A percentile compares a stretch with the other conserved stretches of the same genome.
phyloP scores from a whole-genome alignment of 2,888 invertebrate genomes.

The Dendrolimus houi region DNA sequence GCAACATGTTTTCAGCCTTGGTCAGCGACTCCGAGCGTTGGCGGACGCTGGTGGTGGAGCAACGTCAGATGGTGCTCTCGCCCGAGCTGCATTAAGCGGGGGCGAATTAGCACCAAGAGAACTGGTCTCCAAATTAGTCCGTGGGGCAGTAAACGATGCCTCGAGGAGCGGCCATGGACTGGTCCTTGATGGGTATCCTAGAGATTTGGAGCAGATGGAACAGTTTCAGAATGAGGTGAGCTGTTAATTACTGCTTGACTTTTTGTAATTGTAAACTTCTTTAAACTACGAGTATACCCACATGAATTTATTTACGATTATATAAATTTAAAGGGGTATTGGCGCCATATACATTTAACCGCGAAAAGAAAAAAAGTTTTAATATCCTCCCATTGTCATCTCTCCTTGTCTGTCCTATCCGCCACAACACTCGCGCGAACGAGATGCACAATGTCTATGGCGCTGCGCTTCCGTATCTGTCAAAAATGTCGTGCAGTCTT shows the following conservation, averaged over 20 bases:
- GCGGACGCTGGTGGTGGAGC: constrained; percentile 81
- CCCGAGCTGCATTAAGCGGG: constrained; percentile 82
- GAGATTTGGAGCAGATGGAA: constrained; percentile 91
- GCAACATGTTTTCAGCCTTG: constrained; percentile 71
- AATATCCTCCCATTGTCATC: too few species aligned
- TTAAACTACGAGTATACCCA: too few species aligned
- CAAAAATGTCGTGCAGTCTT: too few species aligned
- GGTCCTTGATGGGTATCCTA: constrained; percentile 95
- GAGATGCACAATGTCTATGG: too few species aligned
- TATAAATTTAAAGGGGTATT: too few species aligned
- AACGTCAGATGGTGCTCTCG: constrained; percentile 78
- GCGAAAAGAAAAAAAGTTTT: too few species aligned
- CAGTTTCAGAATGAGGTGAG: constrained; percentile 92
- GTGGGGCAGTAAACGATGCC: constrained; percentile 78
- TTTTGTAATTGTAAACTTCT: too few species aligned
- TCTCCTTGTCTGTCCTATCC: too few species aligned
- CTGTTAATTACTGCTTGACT: not conserved
- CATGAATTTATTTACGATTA: too few species aligned
- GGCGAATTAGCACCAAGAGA: constrained; percentile 91
- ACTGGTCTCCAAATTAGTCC: constrained; percentile 85
- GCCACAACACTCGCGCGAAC: too few species aligned
- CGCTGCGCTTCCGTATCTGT: too few species aligned
- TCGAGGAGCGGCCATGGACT: constrained; percentile 82
- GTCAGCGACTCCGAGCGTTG: constrained; percentile 84
- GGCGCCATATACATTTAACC: too few species aligned